Evolutionary conservation across 2,113 vertebrate species (phyloP).

Genomic region (Diadophis punctatus): DNA sequence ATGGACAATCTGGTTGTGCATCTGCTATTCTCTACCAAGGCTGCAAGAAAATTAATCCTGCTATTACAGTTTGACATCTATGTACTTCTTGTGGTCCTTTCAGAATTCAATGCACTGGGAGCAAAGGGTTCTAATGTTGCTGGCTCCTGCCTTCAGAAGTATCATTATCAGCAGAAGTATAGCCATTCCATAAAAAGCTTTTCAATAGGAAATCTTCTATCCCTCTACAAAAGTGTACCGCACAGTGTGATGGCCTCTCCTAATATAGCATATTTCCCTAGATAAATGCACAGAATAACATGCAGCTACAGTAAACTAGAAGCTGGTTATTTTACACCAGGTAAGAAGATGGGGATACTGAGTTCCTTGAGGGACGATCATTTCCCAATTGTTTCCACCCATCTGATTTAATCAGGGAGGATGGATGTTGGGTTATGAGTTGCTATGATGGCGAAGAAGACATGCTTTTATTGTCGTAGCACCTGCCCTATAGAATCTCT

Average conservation of each 20-base stretch:
- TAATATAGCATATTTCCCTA: not conserved
- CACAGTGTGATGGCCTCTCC: not conserved
- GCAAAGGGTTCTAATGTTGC: not conserved
- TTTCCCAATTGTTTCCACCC: not conserved
- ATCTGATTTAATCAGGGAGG: not conserved
- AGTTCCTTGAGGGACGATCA: not conserved
- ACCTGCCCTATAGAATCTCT: not conserved
- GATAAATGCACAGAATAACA: not conserved
- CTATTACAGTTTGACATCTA: not conserved
- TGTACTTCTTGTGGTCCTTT: not conserved
- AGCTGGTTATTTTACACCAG: not conserved
- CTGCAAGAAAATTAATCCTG: not conserved
- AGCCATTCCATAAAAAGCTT: not conserved
- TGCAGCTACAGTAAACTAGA: not conserved
- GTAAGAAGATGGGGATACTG: not conserved
- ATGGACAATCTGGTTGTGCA: not conserved
- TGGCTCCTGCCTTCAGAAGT: not conserved
- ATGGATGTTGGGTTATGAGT: not conserved
- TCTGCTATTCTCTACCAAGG: not conserved
- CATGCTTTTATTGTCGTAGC: not conserved
- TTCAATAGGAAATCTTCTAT: not conserved
- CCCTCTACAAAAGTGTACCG: not conserved
- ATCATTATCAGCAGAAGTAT: not conserved
- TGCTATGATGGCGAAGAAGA: not conserved
- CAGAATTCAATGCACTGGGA: not conserved